These are phyloP conservation scores for Netelia virgata DNA, from an alignment of 2,888 invertebrate genomes.

Conservation along the genomic window DNA sequence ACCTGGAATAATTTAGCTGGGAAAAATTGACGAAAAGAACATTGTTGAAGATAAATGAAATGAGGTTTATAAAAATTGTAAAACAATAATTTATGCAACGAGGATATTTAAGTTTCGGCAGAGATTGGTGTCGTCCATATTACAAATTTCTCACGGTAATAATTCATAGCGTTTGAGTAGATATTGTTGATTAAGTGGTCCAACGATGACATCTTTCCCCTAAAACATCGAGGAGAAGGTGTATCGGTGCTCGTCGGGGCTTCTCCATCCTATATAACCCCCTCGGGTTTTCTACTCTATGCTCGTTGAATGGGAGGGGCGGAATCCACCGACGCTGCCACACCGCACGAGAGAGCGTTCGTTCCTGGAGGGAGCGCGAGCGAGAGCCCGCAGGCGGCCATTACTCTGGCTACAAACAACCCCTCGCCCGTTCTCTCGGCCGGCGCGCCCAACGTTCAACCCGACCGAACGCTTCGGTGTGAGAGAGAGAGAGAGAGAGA, in stretches of 20 bases:
- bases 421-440: constrained; percentile 77
- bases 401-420: constrained; percentile 82
- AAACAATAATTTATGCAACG: too few species aligned
- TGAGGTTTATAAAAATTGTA: too few species aligned
- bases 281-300: constrained; percentile 58
- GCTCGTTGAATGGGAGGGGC: constrained; percentile 63
- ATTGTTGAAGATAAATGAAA: too few species aligned
- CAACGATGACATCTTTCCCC: too few species aligned
- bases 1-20: too few species aligned
- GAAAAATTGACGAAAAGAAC: too few species aligned
- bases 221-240: constrained; percentile 41
- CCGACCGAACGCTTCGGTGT: constrained; percentile 43
- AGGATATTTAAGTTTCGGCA: too few species aligned
- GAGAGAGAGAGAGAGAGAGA: constrained; percentile 42
- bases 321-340: constrained; percentile 41
- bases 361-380: constrained; percentile 46
- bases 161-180: too few species aligned
- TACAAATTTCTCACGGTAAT: too few species aligned
- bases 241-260: constrained; percentile 62
- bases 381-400: constrained; percentile 76
- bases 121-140: too few species aligned
- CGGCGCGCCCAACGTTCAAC: constrained; percentile 61
- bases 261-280: constrained; percentile 64
- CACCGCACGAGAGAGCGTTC: constrained; percentile 32
- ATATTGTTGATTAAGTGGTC: too few species aligned